A percentile compares a stretch with the other conserved stretches of the same genome.
Conservation (phyloP, 2,888 invertebrate species). For the Thysanoteuthis rhombus region DNA sequence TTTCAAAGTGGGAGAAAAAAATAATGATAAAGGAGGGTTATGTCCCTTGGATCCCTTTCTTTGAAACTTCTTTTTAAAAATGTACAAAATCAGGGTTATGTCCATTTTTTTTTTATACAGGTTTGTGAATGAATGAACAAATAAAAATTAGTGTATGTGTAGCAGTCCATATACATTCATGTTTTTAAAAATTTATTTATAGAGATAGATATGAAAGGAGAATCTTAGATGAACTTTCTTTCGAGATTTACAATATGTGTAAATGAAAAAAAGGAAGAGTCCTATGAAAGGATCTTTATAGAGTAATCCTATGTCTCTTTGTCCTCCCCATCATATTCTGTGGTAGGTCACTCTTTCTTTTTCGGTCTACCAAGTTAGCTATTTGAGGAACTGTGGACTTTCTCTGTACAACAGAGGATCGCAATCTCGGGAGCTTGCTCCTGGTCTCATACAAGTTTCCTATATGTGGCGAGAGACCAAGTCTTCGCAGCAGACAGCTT, state of each 20-base stretch:
- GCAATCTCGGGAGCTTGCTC: background rate
- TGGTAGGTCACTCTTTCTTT: background rate
- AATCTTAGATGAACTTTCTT: background rate
- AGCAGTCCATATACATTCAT: background rate
- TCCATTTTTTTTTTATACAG: background rate
- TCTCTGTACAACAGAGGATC: background rate
- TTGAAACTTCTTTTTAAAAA: background rate
- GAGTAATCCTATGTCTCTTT: background rate
- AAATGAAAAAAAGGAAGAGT: background rate
- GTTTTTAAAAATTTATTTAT: background rate
- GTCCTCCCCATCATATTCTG: background rate
- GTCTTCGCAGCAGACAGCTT: background rate
- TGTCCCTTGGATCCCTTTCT: background rate
- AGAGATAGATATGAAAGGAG: background rate
- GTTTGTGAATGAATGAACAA: background rate
- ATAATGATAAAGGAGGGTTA: background rate
- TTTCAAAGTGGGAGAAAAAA: background rate
- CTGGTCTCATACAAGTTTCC: background rate
- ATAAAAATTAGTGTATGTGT: background rate
- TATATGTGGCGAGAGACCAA: background rate
- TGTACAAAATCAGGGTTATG: background rate
- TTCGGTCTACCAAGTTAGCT: background rate
- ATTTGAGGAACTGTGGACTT: background rate
- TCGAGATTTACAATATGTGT: background rate
- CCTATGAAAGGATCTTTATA: background rate